Evolutionary conservation across 1,140 invertebrate genomes (phyloP).

Genomic region (Centruroides sculpturatus): DNA sequence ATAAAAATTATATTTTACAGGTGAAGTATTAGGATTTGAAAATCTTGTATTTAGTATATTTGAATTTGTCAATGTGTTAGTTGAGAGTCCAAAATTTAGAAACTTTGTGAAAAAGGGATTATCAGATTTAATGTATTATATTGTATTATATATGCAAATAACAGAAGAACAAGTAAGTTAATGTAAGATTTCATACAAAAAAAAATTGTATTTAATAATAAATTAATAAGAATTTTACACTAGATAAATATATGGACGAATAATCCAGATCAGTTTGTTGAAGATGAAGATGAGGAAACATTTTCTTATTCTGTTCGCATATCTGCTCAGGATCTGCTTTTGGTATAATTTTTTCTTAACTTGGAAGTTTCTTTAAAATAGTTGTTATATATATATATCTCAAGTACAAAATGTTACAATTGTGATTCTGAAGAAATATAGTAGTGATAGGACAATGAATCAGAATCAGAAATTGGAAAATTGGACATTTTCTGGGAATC

Average conservation of each 20-base stretch:
- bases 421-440: too few species aligned
- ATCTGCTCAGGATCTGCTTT: conserved; percentile 52
- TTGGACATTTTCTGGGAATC: too few species aligned
- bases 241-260: conserved; percentile 47
- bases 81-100: conserved; percentile 44
- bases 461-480: too few species aligned
- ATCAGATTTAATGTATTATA: conserved; percentile 54
- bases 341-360: conserved; percentile 25
- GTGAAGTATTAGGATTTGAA: conserved; percentile 54
- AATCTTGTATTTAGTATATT: conserved; percentile 60
- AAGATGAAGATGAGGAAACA: conserved; percentile 57
- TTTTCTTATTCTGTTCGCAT: conserved; percentile 56
- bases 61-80: conserved; percentile 52
- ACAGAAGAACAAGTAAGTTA: conserved; percentile 49
- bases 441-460: too few species aligned
- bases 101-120: conserved; percentile 47
- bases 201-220: neutral
- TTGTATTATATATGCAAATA: conserved; percentile 60
- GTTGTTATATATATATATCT: neutral
- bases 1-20: conserved; percentile 27
- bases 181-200: neutral
- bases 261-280: conserved; percentile 58
- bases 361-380: neutral
- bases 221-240: neutral
- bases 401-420: too few species aligned